These are phyloP conservation scores for Magallana ariakensis DNA, from an alignment of 1,140 invertebrate species.

Conservation along the genomic window DNA sequence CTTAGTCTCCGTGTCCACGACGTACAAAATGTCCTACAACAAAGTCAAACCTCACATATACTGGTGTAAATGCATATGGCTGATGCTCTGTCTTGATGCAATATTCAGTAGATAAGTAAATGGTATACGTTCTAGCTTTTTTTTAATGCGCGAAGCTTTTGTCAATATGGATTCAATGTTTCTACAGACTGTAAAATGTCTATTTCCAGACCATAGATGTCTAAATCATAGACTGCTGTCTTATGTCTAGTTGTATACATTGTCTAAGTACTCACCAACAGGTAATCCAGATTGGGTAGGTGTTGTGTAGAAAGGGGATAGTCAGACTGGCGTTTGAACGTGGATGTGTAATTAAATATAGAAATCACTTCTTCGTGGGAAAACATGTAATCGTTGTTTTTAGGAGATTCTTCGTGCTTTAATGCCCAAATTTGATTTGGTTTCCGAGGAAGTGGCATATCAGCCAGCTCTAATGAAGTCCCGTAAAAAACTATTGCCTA, in stretches of 20 bases:
- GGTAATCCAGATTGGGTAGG: slow-evolving; percentile 83
- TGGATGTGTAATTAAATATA: slow-evolving; percentile 89
- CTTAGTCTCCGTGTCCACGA: slow-evolving; percentile 82
- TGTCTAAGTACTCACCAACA: neutral
- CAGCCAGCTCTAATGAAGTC: slow-evolving; percentile 83
- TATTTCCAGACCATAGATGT: too few species aligned
- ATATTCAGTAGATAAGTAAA: too few species aligned
- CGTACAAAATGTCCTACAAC: slow-evolving; percentile 81
- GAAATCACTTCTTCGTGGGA: slow-evolving; percentile 80
- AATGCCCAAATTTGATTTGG: slow-evolving; percentile 86
- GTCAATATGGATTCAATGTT: too few species aligned
- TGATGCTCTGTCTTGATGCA: too few species aligned
- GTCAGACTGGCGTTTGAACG: slow-evolving; percentile 88
- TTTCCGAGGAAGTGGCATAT: slow-evolving; percentile 86
- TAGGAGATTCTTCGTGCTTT: slow-evolving; percentile 92
- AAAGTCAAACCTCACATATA: too few species aligned
- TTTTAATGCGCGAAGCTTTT: too few species aligned
- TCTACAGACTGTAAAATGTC: too few species aligned
- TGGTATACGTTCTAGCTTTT: too few species aligned
- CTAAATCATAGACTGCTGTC: too few species aligned
- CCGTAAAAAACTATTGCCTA: slow-evolving; percentile 87
- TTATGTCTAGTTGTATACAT: too few species aligned
- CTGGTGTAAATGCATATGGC: too few species aligned
- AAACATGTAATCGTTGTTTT: slow-evolving; percentile 86
- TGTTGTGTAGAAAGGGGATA: slow-evolving; percentile 88